These are phyloP conservation scores for Mola mola DNA, from an alignment of 2,113 vertebrate species.

Conservation along the genomic window DNA sequence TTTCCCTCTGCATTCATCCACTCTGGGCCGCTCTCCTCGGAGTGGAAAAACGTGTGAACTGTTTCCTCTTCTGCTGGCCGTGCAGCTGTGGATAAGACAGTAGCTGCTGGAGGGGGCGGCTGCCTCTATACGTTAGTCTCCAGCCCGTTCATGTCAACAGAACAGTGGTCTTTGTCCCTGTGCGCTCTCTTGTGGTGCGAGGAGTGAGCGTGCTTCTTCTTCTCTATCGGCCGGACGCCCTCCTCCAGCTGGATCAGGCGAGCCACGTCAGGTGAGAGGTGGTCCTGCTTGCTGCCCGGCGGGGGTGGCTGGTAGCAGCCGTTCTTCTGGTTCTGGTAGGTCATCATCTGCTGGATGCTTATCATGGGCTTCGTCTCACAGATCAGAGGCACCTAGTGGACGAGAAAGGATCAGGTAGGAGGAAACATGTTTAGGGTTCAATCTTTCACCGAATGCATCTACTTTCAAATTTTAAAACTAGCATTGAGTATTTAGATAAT, in stretches of 20 bases:
- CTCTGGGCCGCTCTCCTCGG: background rate
- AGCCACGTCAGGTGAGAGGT: constrained; percentile 81
- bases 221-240: constrained; percentile 78
- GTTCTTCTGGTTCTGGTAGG: constrained; percentile 94
- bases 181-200: constrained; percentile 77
- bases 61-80: constrained; percentile 3
- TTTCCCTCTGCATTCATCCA: constrained; percentile 27
- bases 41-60: constrained; percentile 14
- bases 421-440: background rate
- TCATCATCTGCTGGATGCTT: constrained; percentile 93
- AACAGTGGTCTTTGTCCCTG: constrained; percentile 90
- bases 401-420: background rate
- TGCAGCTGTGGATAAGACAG: constrained; percentile 29
- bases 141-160: constrained; percentile 94
- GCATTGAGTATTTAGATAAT: too few relatives aligned
- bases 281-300: constrained; percentile 78
- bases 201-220: constrained; percentile 74
- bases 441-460: too few relatives aligned
- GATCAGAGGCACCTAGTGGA: constrained; percentile 85
- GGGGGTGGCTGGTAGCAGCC: constrained; percentile 84
- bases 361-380: constrained; percentile 91
- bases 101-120: background rate
- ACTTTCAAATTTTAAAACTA: too few relatives aligned
- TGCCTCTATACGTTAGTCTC: constrained; percentile 91
- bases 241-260: constrained; percentile 89